These are phyloP conservation scores for Meloe dianella DNA, from an alignment of 2,888 invertebrate species.

Conservation along the genomic window DNA sequence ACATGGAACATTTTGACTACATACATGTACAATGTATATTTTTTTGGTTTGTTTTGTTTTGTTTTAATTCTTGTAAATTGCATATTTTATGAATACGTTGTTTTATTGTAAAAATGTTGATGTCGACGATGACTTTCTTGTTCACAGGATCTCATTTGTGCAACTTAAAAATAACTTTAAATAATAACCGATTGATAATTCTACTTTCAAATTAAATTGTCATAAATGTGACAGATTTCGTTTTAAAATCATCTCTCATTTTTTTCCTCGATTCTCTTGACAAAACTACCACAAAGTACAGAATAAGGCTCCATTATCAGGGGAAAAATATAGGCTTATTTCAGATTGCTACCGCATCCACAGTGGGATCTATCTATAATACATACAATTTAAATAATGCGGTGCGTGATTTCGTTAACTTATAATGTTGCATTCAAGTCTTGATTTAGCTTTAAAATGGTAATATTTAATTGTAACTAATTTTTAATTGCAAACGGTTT, in stretches of 20 bases:
- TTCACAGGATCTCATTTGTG: not conserved
- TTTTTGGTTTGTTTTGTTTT: conserved; percentile 16
- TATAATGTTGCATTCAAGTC: not conserved
- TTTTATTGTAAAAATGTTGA: not conserved
- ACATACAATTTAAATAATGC: not conserved
- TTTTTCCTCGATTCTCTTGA: not conserved
- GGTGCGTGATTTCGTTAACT: not conserved
- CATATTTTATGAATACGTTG: not conserved
- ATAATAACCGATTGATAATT: not conserved
- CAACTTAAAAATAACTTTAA: not conserved
- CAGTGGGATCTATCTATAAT: not conserved
- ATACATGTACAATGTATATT: conserved; percentile 52
- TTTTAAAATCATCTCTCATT: not conserved
- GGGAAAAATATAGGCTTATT: not conserved
- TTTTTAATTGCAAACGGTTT: not conserved
- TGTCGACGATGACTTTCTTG: not conserved
- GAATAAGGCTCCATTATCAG: not conserved
- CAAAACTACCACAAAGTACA: not conserved
- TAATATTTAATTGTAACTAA: too few relatives aligned
- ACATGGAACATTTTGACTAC: conserved; percentile 54
- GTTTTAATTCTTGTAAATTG: not conserved
- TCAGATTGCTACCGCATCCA: not conserved
- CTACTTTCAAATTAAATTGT: not conserved
- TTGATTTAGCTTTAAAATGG: too few relatives aligned
- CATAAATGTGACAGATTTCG: not conserved